phyloP scores from a whole-genome alignment of 2,888 invertebrate species.

The Plusia festucae region DNA sequence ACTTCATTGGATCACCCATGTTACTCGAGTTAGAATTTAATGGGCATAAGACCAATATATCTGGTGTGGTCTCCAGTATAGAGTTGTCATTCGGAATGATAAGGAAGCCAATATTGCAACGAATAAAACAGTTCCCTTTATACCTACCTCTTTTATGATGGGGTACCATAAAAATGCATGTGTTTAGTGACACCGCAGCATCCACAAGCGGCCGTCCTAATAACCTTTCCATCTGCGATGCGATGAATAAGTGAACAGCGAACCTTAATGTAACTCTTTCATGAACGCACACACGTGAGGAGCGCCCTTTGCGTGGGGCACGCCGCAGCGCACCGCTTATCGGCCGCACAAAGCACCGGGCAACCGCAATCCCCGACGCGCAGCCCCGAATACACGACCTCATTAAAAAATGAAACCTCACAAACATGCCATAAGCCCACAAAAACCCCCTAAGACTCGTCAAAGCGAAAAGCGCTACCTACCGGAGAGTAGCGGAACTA shows the following conservation, averaged over 20 bases:
- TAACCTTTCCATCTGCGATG: slow-evolving; percentile 63
- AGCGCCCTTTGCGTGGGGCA: slow-evolving; percentile 72
- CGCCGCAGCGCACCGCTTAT: slow-evolving; percentile 64
- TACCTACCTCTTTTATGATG: background rate
- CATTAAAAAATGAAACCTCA: slow-evolving; percentile 87
- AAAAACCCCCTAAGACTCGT: slow-evolving; percentile 75
- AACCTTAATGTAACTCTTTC: slow-evolving; percentile 79
- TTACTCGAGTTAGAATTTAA: too few relatives aligned
- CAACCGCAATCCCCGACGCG: slow-evolving; percentile 71
- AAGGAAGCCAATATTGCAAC: too few relatives aligned
- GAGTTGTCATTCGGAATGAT: too few relatives aligned
- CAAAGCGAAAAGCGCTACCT: slow-evolving; percentile 86
- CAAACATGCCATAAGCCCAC: slow-evolving; percentile 76
- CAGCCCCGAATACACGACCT: slow-evolving; percentile 84
- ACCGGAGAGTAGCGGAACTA: slow-evolving; percentile 87
- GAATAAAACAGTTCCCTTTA: background rate
- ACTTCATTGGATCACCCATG: too few relatives aligned
- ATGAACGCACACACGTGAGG: slow-evolving; percentile 71
- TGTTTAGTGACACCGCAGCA: background rate
- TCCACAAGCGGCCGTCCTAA: slow-evolving; percentile 59
- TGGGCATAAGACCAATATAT: too few relatives aligned
- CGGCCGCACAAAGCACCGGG: slow-evolving; percentile 74
- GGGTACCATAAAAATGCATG: slow-evolving; percentile 4
- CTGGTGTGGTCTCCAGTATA: too few relatives aligned
- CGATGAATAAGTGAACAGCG: slow-evolving; percentile 81